Conservation (phyloP, 30 jellyfish, hydroid and myxozoan species). For the Rhopilema esculentum region DNA sequence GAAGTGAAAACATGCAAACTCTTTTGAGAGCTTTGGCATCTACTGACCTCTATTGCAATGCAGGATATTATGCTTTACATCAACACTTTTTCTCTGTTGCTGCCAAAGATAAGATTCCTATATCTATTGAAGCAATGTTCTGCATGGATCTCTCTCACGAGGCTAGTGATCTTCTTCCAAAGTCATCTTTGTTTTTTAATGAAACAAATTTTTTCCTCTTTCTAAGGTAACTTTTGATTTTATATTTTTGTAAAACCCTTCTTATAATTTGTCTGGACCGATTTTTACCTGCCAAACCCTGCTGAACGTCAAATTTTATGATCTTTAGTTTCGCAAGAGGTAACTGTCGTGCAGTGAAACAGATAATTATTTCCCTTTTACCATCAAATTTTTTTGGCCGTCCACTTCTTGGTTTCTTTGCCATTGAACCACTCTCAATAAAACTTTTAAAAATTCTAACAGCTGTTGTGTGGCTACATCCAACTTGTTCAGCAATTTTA, state of each 20-base stretch:
- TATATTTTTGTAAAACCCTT: not conserved
- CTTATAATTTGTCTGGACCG: slow-evolving; percentile 17
- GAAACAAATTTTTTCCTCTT: slow-evolving; percentile 18
- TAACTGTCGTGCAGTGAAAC: slow-evolving; percentile 16
- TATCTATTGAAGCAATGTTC: not conserved
- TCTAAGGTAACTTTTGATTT: no score
- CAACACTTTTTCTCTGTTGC: not conserved
- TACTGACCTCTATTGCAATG: not conserved
- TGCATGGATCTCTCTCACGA: not conserved
- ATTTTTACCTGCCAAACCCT: not conserved
- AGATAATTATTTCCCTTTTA: not conserved
- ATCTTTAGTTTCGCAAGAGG: not conserved
- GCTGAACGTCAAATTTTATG: not conserved
- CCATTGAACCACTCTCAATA: no score
- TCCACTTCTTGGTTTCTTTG: slow-evolving; percentile 14
- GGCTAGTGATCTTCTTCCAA: not conserved
- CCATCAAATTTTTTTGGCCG: slow-evolving; percentile 8
- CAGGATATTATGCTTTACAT: not conserved
- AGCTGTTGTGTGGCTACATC: no score
- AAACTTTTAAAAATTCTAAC: no score
- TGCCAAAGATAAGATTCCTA: not conserved
- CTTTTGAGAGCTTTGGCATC: no score
- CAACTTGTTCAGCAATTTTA: slow-evolving; percentile 1
- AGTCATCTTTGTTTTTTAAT: not conserved
- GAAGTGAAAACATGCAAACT: no score